These are phyloP conservation scores for Tylochromis polylepis DNA, from an alignment of 2,113 vertebrate species.

Conservation along the genomic window DNA sequence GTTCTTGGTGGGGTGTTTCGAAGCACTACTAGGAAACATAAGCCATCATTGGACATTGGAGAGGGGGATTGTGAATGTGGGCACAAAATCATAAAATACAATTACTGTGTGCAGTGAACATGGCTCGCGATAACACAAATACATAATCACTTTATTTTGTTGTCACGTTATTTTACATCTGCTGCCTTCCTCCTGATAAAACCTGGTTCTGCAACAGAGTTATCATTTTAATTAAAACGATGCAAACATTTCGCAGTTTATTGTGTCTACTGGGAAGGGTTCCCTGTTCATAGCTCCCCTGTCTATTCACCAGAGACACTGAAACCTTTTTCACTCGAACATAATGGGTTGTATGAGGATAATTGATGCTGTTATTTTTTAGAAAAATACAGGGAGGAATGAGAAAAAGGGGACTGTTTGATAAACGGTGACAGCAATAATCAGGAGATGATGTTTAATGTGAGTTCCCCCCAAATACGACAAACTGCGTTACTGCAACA, in stretches of 20 bases:
- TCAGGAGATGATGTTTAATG: not conserved
- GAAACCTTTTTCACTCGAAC: conserved; percentile 5
- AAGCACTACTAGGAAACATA: conserved; percentile 34
- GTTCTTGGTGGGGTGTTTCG: conserved; percentile 40
- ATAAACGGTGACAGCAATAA: not conserved
- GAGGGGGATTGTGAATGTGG: conserved; percentile 2
- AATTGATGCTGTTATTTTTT: conserved; percentile 17
- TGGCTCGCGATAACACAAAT: conserved; percentile 36
- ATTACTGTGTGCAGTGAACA: conserved; percentile 51
- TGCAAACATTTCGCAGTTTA: conserved; percentile 30
- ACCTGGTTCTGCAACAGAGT: not conserved
- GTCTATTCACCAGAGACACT: conserved; percentile 10
- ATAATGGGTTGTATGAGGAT: not conserved
- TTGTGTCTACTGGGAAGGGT: not conserved
- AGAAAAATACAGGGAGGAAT: not conserved
- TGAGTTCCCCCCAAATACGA: not conserved
- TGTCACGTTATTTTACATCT: conserved; percentile 43
- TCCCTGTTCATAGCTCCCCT: not conserved
- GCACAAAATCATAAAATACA: conserved; percentile 42
- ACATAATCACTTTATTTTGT: conserved; percentile 49
- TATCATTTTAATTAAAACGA: conserved; percentile 54
- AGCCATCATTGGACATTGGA: conserved; percentile 40
- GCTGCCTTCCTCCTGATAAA: conserved; percentile 5
- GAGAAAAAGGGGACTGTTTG: not conserved
- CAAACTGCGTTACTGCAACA: not conserved